phyloP scores from a whole-genome alignment of 2,113 vertebrate genomes.

The Microtus ochrogaster region DNA sequence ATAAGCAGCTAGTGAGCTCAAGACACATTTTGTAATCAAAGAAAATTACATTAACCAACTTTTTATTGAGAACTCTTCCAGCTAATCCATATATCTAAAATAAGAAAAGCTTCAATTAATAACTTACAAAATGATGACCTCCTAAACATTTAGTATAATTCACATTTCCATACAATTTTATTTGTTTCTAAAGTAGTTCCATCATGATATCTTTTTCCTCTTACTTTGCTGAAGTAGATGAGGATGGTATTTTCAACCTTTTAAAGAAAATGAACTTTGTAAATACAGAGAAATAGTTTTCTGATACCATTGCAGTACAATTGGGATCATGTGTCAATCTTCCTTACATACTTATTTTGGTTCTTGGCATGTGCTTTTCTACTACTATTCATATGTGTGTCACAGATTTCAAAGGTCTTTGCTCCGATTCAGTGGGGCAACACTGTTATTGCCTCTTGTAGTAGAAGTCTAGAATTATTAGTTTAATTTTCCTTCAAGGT shows the following conservation, averaged over 20 bases:
- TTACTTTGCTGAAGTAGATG: neutral
- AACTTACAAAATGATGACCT: neutral
- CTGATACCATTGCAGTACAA: neutral
- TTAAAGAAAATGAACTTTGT: neutral
- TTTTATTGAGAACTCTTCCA: neutral
- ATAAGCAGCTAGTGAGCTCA: neutral
- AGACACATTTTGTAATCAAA: neutral
- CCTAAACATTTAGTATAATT: neutral
- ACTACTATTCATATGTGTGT: neutral
- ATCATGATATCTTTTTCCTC: neutral
- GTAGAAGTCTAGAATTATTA: neutral
- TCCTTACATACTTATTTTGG: neutral
- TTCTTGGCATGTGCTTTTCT: neutral
- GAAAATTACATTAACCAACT: neutral
- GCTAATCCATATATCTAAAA: neutral
- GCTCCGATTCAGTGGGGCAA: neutral
- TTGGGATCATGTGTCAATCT: neutral
- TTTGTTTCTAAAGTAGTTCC: neutral
- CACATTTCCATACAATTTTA: neutral
- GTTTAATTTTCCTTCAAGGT: neutral
- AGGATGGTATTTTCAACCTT: neutral
- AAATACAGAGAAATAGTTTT: no score
- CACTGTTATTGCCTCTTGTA: neutral
- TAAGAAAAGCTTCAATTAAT: neutral
- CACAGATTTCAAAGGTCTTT: neutral